These are phyloP conservation scores for Amiota communis DNA, from an alignment of 2,888 invertebrate species.

Conservation along the genomic window DNA sequence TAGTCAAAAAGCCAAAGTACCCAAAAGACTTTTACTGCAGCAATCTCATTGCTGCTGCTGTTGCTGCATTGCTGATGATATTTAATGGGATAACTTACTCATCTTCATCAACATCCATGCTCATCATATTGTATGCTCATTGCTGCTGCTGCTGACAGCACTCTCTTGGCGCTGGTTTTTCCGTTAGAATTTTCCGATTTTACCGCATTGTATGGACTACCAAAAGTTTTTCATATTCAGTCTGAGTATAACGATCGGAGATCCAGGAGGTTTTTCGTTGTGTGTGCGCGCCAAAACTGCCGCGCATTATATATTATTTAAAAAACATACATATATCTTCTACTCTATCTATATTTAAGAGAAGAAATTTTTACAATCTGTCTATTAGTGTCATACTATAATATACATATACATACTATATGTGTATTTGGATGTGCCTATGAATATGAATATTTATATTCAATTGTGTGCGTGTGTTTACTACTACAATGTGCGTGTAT, in stretches of 20 bases:
- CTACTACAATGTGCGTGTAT: conserved; percentile 44
- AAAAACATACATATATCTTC: conserved; percentile 37
- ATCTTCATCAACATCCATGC: background rate
- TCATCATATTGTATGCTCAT: background rate
- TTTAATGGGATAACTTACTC: background rate
- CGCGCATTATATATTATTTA: conserved; percentile 57
- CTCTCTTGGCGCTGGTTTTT: conserved; percentile 32
- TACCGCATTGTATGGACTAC: conserved; percentile 50
- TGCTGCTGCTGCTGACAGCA: conserved; percentile 10
- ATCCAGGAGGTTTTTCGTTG: conserved; percentile 68
- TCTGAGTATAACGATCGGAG: conserved; percentile 73
- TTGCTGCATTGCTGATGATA: background rate
- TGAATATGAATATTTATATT: conserved; percentile 16
- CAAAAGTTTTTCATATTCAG: conserved; percentile 54
- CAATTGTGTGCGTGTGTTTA: conserved; percentile 33
- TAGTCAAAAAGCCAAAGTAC: too few species aligned
- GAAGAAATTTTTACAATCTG: conserved; percentile 10
- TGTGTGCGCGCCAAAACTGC: conserved; percentile 53
- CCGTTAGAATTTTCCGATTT: conserved; percentile 33
- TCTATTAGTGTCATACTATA: conserved; percentile 17
- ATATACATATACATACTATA: conserved; percentile 24
- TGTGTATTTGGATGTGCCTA: conserved; percentile 36
- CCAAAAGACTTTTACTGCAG: too few species aligned
- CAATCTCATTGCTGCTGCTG: conserved; percentile 1
- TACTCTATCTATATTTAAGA: conserved; percentile 4